These are phyloP conservation scores for Pediacus dermestoides DNA, from an alignment of 2,888 invertebrate species.

Conservation along the genomic window DNA sequence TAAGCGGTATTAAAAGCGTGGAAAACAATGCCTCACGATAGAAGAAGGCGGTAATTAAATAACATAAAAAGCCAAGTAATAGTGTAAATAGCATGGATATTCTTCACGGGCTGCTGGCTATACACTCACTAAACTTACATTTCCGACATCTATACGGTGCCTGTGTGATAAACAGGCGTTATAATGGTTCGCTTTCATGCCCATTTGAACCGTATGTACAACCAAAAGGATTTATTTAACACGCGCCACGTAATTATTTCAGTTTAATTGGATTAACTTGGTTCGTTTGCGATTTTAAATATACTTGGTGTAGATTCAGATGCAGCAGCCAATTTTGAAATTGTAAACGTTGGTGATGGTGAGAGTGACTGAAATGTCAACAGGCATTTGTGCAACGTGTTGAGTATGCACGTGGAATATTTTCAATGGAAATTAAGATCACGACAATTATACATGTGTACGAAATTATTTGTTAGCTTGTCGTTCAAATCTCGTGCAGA, in stretches of 20 bases:
- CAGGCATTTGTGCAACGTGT: no score
- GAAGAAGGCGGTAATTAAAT: slow-evolving; percentile 41
- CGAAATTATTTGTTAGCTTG: no score
- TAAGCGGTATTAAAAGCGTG: no score
- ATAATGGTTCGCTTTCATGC: slow-evolving; percentile 42
- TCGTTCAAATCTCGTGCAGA: no score
- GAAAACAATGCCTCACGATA: slow-evolving; percentile 32
- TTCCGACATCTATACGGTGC: slow-evolving; percentile 40
- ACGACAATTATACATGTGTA: no score
- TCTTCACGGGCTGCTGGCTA: slow-evolving; percentile 45
- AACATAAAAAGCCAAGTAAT: slow-evolving; percentile 43
- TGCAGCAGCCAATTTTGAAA: no score
- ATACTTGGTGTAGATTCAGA: no score
- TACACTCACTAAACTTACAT: slow-evolving; percentile 40
- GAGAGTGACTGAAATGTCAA: no score
- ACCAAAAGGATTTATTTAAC: slow-evolving; percentile 34
- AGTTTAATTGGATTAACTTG: slow-evolving; percentile 23
- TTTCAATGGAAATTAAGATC: no score
- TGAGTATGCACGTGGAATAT: no score
- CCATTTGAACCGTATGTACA: slow-evolving; percentile 35
- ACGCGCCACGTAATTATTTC: slow-evolving; percentile 32
- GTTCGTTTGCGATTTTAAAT: slow-evolving; percentile 18
- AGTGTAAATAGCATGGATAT: slow-evolving; percentile 45
- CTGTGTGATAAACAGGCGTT: slow-evolving; percentile 37
- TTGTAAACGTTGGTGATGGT: no score